Evolutionary conservation across 2,888 invertebrate genomes (phyloP).

Genomic region (Entomobrya multifasciata): DNA sequence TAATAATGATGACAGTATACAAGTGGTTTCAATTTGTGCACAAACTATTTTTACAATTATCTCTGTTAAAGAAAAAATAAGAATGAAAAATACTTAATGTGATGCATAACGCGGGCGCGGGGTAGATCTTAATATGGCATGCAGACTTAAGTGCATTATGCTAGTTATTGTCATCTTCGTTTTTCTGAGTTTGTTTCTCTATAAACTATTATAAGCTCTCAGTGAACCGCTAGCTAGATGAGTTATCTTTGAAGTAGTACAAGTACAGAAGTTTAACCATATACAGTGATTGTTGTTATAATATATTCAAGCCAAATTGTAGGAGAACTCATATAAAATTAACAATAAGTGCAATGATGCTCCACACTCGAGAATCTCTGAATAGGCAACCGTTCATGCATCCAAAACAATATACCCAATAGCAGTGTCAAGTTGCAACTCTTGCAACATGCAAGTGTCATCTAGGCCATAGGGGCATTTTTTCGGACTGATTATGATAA

Average conservation of each 20-base stretch:
- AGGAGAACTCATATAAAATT: conserved; percentile 5
- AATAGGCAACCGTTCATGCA: no score
- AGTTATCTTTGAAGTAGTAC: neutral
- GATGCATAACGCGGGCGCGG: conserved; percentile 28
- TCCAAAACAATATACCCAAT: neutral
- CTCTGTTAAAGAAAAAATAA: conserved; percentile 40
- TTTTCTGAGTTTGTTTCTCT: neutral
- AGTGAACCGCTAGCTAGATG: neutral
- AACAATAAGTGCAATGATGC: neutral
- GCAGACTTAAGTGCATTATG: conserved; percentile 45
- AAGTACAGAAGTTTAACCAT: neutral
- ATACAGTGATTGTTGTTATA: neutral
- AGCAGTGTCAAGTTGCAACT: conserved; percentile 24
- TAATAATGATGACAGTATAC: conserved; percentile 76
- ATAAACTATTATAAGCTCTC: neutral
- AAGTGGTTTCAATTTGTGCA: conserved; percentile 77
- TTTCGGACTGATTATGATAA: no score
- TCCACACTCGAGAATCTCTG: neutral
- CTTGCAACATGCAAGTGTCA: neutral
- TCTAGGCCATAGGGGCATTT: no score
- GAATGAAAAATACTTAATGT: conserved; percentile 40
- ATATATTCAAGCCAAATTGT: neutral
- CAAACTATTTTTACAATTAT: conserved; percentile 64
- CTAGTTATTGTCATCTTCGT: conserved; percentile 43
- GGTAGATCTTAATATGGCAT: neutral